A percentile compares a stretch with the other conserved stretches of the same genome.
phyloP scores from a whole-genome alignment of 2,113 vertebrate species.

The Phasianus colchicus region DNA sequence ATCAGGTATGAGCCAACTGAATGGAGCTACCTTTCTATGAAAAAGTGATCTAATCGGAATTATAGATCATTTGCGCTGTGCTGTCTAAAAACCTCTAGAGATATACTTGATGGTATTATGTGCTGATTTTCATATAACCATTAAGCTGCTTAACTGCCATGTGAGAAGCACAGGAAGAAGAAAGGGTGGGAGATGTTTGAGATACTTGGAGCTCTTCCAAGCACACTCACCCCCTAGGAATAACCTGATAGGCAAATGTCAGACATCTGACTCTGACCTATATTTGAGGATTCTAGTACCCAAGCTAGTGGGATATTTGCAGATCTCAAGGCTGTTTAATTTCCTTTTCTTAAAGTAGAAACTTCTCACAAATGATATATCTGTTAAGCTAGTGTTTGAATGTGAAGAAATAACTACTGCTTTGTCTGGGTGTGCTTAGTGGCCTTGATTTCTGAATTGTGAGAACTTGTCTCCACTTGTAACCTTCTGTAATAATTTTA shows the following conservation, averaged over 20 bases:
- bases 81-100: background rate
- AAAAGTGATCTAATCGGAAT: background rate
- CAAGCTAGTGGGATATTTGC: background rate
- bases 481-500: background rate
- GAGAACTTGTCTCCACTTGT: background rate
- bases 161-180: background rate
- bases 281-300: background rate
- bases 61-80: background rate
- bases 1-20: constrained; percentile 84
- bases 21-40: constrained; percentile 11
- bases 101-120: background rate
- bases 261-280: background rate
- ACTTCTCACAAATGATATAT: background rate
- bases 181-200: constrained; percentile 2
- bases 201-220: background rate
- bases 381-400: background rate
- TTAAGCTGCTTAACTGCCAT: background rate
- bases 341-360: background rate
- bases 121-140: background rate
- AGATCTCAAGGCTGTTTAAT: background rate
- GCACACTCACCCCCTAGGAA: background rate
- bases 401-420: background rate
- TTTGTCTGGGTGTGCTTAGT: background rate
- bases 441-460: background rate
- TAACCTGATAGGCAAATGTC: background rate